Evolutionary conservation across 1,140 invertebrate genomes (phyloP).

Genomic region (Lepidurus packardi): DNA sequence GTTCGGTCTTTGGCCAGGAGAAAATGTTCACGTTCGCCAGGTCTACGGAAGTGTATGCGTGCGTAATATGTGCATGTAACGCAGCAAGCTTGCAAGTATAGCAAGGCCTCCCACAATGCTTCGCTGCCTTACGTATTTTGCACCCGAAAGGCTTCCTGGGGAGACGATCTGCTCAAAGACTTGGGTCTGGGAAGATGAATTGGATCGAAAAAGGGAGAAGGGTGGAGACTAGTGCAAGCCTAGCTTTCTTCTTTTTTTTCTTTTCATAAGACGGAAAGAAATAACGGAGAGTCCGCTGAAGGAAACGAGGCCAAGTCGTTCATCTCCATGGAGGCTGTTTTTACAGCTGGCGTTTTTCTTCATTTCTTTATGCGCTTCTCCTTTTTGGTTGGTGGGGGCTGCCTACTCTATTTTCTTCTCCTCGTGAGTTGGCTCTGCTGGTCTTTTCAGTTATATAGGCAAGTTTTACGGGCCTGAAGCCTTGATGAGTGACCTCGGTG

Average conservation of each 20-base stretch:
- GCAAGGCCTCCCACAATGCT: no score
- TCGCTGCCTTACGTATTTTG: no score
- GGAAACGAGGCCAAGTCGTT: slow-evolving; percentile 11
- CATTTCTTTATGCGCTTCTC: no score
- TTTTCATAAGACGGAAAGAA: neutral
- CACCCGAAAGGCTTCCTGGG: neutral
- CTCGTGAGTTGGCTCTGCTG: neutral
- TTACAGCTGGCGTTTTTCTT: slow-evolving; percentile 1
- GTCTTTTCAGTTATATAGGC: slow-evolving; percentile 1
- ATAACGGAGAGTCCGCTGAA: neutral
- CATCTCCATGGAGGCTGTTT: slow-evolving; percentile 21
- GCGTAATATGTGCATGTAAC: neutral
- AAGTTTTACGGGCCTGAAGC: neutral
- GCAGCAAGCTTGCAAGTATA: no score
- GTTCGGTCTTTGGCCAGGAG: neutral
- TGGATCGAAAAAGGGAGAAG: neutral
- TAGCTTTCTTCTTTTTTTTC: neutral
- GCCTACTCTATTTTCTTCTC: neutral
- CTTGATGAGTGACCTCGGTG: slow-evolving; percentile 17
- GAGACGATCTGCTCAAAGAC: neutral
- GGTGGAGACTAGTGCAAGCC: neutral
- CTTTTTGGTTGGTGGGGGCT: no score
- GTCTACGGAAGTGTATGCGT: neutral
- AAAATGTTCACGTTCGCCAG: neutral
- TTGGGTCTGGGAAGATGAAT: neutral